Conservation (phyloP, 2,797 vertebrate genomes). For the Molothrus aeneus region DNA sequence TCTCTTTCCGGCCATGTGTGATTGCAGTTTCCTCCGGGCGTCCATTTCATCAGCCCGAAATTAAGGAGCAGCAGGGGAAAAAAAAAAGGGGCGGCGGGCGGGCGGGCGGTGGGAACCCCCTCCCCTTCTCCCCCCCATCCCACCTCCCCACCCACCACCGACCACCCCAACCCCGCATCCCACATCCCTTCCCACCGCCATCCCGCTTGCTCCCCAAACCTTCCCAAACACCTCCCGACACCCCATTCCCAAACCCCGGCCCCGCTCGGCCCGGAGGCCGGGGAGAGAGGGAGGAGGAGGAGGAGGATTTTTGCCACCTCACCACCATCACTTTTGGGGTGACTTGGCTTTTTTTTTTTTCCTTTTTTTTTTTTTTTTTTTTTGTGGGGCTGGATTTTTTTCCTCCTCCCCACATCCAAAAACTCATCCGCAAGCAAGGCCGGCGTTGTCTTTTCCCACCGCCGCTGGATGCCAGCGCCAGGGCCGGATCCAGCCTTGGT, state of each 20-base stretch:
- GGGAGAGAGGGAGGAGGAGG: too few species aligned
- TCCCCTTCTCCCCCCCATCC: too few species aligned
- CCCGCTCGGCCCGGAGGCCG: background rate
- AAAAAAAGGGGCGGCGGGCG: background rate
- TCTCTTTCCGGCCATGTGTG: slow-evolving; percentile 83
- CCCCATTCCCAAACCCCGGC: background rate
- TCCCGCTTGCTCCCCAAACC: background rate
- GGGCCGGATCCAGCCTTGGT: background rate
- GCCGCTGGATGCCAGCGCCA: background rate
- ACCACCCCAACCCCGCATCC: background rate
- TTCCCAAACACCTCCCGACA: background rate
- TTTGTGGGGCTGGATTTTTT: background rate
- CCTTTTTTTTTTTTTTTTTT: background rate
- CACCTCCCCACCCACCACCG: background rate
- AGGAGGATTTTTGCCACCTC: background rate
- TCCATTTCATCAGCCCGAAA: slow-evolving; percentile 63
- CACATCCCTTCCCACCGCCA: background rate
- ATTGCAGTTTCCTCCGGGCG: slow-evolving; percentile 77
- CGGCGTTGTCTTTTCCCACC: background rate
- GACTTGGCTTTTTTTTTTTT: background rate
- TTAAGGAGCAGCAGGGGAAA: slow-evolving; percentile 8
- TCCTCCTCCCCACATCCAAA: background rate
- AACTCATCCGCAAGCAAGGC: background rate
- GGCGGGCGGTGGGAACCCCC: too few species aligned
- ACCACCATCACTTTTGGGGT: background rate